Evolutionary conservation across 2,797 vertebrate species (phyloP).

Genomic region (Myotis myotis): DNA sequence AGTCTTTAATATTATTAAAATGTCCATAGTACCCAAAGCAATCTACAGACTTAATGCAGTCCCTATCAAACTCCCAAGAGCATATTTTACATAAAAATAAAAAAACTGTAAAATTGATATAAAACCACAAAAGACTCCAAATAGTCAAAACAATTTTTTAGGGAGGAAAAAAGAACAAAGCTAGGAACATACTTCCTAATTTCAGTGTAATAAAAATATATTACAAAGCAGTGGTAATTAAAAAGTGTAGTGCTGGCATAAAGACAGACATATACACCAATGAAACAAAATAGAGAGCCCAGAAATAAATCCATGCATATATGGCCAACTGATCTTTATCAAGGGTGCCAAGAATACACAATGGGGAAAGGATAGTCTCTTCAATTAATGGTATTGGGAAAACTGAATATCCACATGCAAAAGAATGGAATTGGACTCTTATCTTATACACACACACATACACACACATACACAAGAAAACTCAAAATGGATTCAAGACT

Average conservation of each 20-base stretch:
- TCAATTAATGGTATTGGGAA: background rate
- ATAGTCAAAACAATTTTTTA: background rate
- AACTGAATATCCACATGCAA: background rate
- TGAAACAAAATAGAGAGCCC: background rate
- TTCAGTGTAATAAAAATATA: background rate
- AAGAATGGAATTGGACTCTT: background rate
- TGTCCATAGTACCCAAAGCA: background rate
- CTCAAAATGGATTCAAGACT: constrained; percentile 1
- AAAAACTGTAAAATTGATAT: background rate
- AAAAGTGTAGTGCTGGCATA: background rate
- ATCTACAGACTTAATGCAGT: background rate
- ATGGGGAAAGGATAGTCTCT: background rate
- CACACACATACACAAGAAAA: background rate
- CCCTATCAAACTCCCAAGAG: background rate
- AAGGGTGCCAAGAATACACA: background rate
- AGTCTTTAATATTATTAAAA: background rate
- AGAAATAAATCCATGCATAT: background rate
- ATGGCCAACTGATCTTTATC: background rate
- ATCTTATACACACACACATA: background rate
- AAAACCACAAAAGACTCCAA: background rate
- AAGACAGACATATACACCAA: background rate
- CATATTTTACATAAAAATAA: background rate
- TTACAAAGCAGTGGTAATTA: background rate
- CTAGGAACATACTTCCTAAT: background rate
- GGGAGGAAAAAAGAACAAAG: background rate